Evolutionary conservation across 2,113 vertebrate genomes (phyloP), one percentile per base, ranked within the genome.

Genomic region (Pantherophis guttatus): DNA sequence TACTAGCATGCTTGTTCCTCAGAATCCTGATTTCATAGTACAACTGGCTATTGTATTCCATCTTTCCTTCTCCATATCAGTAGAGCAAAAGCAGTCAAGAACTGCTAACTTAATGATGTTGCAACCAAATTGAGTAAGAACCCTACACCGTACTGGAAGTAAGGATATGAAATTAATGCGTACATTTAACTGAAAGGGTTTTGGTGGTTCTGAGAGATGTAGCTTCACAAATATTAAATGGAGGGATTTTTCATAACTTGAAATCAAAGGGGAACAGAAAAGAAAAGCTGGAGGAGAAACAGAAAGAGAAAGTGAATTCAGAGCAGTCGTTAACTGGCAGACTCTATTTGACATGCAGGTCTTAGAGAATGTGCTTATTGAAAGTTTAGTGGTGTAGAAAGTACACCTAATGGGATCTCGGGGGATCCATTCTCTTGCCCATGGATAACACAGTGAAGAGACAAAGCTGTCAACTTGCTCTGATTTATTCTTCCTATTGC

Each of bases 381-480:
- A 44, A 95, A 93, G 91, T 93, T 94, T 93, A 93, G 94, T 93
- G 92, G 57, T 93, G 89, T 92, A 96, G 94, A 90, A 94, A 93
- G 93, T 3, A 62, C 93, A 95, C 89, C 94, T 96, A 96, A 96
- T 96, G 94, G 95, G 96, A 95, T 96, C 95, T 96, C 95, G 0
- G 26, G 96, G 94, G 96, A 96, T 90, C 92, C 92, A 94, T 95
- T 94, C 88, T 57, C 92, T 91, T 17, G 57, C 94, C 94, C 58
- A 5, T 91, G 93, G 95, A 90, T 95, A 95, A 96, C 93, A 70
- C 93, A 62, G 93, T 91, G 94, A 10, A 90, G 1, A 96, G 95
- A 95, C 94, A 95, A 95, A 94, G 94, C 95, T 95, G 94, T 94
- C 94, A 92, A 90, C 88, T 85, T 62, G 29, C 44, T 93, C 94